Base-by-base conservation (phyloP, 2,797 vertebrate species). In the Sarcophilus harrisii region DNA sequence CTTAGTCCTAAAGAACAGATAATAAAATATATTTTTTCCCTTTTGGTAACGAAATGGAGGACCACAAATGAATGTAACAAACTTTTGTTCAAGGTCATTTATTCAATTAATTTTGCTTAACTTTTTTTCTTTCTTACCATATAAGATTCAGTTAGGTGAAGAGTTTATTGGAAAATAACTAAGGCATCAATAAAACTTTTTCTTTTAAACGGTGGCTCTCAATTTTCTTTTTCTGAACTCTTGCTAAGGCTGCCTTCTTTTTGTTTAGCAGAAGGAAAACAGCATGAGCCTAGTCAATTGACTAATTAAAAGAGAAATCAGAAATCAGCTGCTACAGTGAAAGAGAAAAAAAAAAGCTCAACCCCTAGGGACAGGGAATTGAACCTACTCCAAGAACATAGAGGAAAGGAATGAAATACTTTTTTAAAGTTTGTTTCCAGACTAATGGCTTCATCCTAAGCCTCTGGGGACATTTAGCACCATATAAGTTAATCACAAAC, bases 201-300 rank as follows among this genome's bases (percentile, higher is more conserved):
- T 24, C 38, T 49, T 87, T 49, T 87, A 87, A 49, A 28, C 27
- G 38, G 49, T 49, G 24, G 38, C 24, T 49, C 73, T 87, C 73
- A 87, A 87, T 87, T 87, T 87, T 90, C 92, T 38, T 58, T 60
- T 57, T 24, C n/a, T 94, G 18, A 58, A 92, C 27, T 92, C 38
- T 94, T 58, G 13, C 57, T 90, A 60, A 95, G 28, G 95, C 54
- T 58, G 9, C n/a, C 94, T 96, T 57, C 54, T 12, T 14, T 3
- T 92, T 66, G n/a, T 49, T 87, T 87, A 92, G 30, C 95, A 55
- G 28, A 3, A 92, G 32, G 57, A 91, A 95, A 96, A 92, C 3
- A 96, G 1, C 29, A 96, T 90, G 38, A 89, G 5, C 18, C 57
- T n/a, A 91, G 57, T 87, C 73, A 93, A 96, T 62, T 93, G 94